A percentile compares a stretch with the other conserved stretches of the same genome.
These are phyloP conservation scores for Notamacropus eugenii DNA, from an alignment of 2,797 vertebrate genomes.

Conservation along the genomic window DNA sequence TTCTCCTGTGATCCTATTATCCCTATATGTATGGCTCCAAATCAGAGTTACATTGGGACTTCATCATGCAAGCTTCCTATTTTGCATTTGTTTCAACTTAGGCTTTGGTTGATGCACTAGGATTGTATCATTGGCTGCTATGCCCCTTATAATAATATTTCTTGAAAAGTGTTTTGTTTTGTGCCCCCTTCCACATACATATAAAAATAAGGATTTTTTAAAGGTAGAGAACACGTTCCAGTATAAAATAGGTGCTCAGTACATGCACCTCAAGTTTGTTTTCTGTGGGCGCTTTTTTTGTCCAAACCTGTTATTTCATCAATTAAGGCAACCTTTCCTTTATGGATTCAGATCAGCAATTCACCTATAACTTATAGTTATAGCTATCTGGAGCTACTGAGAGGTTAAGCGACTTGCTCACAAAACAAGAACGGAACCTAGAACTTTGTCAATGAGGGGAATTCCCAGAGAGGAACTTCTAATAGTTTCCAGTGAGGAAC, in stretches of 20 bases:
- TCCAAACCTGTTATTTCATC: no score
- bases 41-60: background rate
- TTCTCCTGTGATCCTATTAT: background rate
- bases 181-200: background rate
- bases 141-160: background rate
- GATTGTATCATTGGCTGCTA: background rate
- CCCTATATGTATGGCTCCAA: background rate
- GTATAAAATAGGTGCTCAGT: background rate
- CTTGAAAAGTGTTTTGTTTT: background rate
- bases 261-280: no score
- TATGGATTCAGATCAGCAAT: no score
- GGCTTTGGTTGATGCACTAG: background rate
- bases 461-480: background rate
- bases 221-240: background rate
- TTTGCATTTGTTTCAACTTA: background rate
- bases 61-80: background rate
- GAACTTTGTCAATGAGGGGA: no score
- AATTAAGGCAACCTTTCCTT: no score
- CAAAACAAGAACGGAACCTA: no score
- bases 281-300: no score
- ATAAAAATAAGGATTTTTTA: background rate
- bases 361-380: no score
- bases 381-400: no score
- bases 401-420: background rate
- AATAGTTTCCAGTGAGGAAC: background rate